Conservation (phyloP, 2,113 vertebrate species). For the Nycticebus coucang region DNA sequence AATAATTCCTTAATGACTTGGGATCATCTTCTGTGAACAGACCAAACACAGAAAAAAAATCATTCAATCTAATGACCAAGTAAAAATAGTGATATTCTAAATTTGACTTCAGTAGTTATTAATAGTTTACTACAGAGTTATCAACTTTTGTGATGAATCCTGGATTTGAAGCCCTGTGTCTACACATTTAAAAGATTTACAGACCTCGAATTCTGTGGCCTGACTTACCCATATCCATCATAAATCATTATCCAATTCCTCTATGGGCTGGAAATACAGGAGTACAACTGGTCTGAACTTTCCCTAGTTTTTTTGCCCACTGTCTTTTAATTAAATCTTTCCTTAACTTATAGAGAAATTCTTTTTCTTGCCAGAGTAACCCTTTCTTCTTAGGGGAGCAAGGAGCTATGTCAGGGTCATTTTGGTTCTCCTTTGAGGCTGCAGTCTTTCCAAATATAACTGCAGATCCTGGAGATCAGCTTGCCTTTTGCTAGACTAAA, state of each 20-base stretch:
- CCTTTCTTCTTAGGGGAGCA: conserved; percentile 22
- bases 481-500: conserved; percentile 44
- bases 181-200: conserved; percentile 60
- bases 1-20: background rate
- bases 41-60: background rate
- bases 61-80: background rate
- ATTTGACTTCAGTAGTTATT: conserved; percentile 3
- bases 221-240: background rate
- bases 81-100: conserved; percentile 17
- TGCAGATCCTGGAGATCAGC: conserved; percentile 52
- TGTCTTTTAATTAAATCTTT: conserved; percentile 59
- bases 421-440: background rate
- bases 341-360: conserved; percentile 41
- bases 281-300: conserved; percentile 43
- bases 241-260: background rate
- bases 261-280: background rate
- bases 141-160: conserved; percentile 47
- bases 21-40: background rate
- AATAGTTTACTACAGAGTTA: background rate
- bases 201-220: conserved; percentile 42
- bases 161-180: background rate
- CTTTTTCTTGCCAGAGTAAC: conserved; percentile 20
- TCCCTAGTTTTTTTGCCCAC: conserved; percentile 46
- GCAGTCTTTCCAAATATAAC: conserved; percentile 16
- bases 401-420: background rate